Evolutionary conservation across 92 coral and sea anemone species (phyloP), one percentile per base, ranked within the genome.

Genomic region (Plumapathes pennacea): DNA sequence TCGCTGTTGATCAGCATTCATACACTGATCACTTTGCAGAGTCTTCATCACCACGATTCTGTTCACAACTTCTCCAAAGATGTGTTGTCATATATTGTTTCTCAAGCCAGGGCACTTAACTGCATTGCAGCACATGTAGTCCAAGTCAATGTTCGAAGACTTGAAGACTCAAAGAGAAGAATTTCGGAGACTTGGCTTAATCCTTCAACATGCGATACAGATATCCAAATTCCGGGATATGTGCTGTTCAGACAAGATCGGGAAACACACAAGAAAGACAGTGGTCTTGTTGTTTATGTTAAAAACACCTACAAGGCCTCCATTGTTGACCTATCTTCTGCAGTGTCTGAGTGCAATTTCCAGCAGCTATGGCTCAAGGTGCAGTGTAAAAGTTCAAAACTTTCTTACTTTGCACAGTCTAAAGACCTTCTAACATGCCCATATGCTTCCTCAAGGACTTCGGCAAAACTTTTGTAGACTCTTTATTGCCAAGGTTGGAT

Each of bases 361-460:
- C 83, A 67, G 41, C 57, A 59, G 31, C 50, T 67, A 1, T 58
- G 76, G 76, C 59, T 76, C 31, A 76, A 68, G 25, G 69, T 76
- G 8, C 77, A 76, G 32, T 46, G 69, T 40, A 36, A 32, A 27
- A 46, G 58, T 12, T 29, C 26, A 13, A 67, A 67, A 67, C 68
- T 77, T 11, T 67, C 43, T 13, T 73, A 54, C 31, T 73, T 25
- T 73, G 55, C 44, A n/a, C n/a, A 38, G 85, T 28, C 68, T 67
- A 76, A 30, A 56, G 77, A 39, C 69, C 83, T 14, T 62, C 59
- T 22, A 18, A 38, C 12, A 37, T 47, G 14, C 45, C 54, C 15
- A 55, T 33, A 36, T n/a, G 71, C 24, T 71, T 71, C 23, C 38
- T 71, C 60, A 60, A 71, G 12, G 71, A 61, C 36, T 46, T 71